These are phyloP conservation scores for Scrobipalpa costella DNA, from an alignment of 2,888 invertebrate genomes.

Conservation along the genomic window DNA sequence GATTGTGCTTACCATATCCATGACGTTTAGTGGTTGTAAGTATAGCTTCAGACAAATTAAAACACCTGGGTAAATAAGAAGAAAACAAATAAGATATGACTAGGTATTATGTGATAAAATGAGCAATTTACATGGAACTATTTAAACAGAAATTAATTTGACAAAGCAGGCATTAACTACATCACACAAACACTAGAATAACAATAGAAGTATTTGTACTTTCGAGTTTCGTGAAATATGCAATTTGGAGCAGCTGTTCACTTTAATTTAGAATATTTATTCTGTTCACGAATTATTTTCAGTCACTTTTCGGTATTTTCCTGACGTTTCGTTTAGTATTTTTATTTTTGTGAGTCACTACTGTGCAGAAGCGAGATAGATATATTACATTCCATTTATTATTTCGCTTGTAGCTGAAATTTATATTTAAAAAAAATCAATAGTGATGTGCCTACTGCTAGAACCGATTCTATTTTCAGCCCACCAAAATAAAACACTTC, in stretches of 20 bases:
- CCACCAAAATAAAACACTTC: too few species aligned
- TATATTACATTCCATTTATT: too few species aligned
- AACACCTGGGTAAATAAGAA: constrained; percentile 22
- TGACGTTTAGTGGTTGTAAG: neutral
- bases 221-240: neutral
- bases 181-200: neutral
- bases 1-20: constrained; percentile 8
- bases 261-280: neutral
- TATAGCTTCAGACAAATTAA: neutral
- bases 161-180: neutral
- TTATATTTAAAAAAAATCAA: too few species aligned
- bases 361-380: too few species aligned
- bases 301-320: too few species aligned
- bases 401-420: too few species aligned
- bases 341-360: too few species aligned
- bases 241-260: neutral
- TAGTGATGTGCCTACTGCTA: too few species aligned
- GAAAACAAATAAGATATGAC: constrained; percentile 5
- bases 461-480: too few species aligned
- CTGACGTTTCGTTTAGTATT: too few species aligned
- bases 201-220: neutral
- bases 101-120: neutral
- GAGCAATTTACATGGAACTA: neutral
- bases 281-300: too few species aligned
- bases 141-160: neutral